Conservation (phyloP, 2,113 vertebrate genomes). For the Dicerorhinus sumatrensis region DNA sequence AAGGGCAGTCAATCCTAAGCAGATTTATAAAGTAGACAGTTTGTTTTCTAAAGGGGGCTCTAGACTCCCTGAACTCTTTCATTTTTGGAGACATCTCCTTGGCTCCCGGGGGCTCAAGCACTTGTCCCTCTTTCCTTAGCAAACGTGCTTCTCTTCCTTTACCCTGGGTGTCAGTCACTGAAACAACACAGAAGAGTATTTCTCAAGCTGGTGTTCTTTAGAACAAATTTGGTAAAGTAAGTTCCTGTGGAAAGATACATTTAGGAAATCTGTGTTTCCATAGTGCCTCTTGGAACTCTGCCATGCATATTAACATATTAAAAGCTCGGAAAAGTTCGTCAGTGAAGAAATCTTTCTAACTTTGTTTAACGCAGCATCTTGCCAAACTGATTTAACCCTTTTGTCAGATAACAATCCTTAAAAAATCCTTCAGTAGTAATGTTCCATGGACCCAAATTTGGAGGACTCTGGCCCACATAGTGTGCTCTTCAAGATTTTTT, state of each 20-base stretch:
- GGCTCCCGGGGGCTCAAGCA: not conserved
- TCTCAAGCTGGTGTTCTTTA: constrained; percentile 47
- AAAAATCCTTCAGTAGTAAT: not conserved
- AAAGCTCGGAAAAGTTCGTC: constrained; percentile 31
- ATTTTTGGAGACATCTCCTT: not conserved
- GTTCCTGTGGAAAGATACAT: constrained; percentile 41
- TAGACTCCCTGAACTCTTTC: not conserved
- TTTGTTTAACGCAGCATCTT: constrained; percentile 35
- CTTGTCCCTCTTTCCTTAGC: not conserved
- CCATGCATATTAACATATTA: constrained; percentile 12
- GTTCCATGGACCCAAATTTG: not conserved
- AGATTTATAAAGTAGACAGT: not conserved
- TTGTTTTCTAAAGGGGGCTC: not conserved
- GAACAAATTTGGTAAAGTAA: constrained; percentile 39
- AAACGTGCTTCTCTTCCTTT: not conserved
- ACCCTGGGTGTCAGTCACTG: not conserved
- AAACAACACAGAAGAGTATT: not conserved
- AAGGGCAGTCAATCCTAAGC: not conserved
- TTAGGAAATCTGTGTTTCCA: constrained; percentile 40
- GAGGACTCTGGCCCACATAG: not conserved
- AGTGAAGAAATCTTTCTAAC: constrained; percentile 27
- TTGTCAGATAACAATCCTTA: not conserved
- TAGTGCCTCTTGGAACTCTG: constrained; percentile 35
- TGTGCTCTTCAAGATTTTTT: not conserved
- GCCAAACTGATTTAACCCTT: constrained; percentile 26